phyloP scores from a whole-genome alignment of 2,797 vertebrate genomes.

The Acanthornis magna region DNA sequence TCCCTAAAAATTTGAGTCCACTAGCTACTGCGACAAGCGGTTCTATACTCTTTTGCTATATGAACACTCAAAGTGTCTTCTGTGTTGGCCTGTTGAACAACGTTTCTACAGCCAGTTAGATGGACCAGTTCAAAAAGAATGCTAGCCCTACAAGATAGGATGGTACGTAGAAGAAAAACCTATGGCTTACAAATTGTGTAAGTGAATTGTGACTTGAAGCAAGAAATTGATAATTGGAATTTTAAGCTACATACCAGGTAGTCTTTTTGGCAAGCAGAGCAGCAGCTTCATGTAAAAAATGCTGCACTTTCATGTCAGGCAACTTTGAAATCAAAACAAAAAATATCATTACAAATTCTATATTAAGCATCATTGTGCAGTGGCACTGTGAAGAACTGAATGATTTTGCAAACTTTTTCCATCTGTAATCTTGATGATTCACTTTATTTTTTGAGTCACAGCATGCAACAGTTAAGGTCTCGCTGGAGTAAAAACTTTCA shows the following conservation, averaged over 20 bases:
- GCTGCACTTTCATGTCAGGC: not conserved
- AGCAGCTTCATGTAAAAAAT: not conserved
- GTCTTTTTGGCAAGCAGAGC: not conserved
- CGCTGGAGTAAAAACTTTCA: not conserved
- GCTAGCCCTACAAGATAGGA: not conserved
- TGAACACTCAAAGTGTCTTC: not conserved
- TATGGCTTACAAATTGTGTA: not conserved
- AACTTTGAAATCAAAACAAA: not conserved
- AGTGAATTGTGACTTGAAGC: not conserved
- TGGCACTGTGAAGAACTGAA: not conserved
- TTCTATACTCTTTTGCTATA: not conserved
- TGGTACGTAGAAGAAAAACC: not conserved
- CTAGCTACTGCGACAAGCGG: not conserved
- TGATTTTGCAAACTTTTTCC: not conserved
- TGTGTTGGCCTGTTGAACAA: not conserved
- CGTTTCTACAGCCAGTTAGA: not conserved
- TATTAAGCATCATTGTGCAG: not conserved
- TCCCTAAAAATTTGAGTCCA: not conserved
- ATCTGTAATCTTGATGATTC: not conserved
- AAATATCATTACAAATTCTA: not conserved
- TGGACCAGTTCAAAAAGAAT: not conserved
- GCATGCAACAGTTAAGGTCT: not conserved
- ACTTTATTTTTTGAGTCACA: not conserved
- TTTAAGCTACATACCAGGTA: not conserved
- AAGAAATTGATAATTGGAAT: not conserved